Percentiles rank a stretch among this genome's conserved stretches.
These are phyloP conservation scores for Denticeps clupeoides DNA, from an alignment of 2,797 vertebrate species.

Conservation along the genomic window DNA sequence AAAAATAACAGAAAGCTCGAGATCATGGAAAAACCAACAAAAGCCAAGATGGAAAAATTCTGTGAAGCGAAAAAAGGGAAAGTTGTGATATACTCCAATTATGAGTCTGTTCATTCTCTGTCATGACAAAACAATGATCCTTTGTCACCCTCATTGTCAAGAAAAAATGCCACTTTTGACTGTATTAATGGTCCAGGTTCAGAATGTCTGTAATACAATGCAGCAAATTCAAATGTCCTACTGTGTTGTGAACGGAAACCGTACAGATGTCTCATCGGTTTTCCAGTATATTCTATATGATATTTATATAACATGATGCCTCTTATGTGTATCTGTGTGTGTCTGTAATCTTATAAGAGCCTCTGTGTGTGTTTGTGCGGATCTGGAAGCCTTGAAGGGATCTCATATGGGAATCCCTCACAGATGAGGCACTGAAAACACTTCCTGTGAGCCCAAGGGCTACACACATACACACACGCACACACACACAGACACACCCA, in stretches of 20 bases:
- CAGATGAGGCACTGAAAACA: constrained; percentile 69
- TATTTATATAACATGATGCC: too few relatives aligned
- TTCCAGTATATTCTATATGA: too few relatives aligned
- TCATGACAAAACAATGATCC: constrained; percentile 12
- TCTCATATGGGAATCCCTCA: constrained; percentile 79
- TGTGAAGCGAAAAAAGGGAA: constrained; percentile 15
- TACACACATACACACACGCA: background rate
- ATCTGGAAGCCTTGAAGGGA: constrained; percentile 58
- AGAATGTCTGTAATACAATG: too few relatives aligned
- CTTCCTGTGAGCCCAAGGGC: too few relatives aligned
- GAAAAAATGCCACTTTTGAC: too few relatives aligned
- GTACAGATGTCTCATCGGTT: too few relatives aligned
- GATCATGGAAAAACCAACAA: constrained; percentile 15
- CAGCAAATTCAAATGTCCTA: too few relatives aligned
- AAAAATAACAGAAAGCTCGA: constrained; percentile 28
- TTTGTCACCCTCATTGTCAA: too few relatives aligned
- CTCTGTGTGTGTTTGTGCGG: constrained; percentile 38
- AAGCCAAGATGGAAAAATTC: constrained; percentile 34
- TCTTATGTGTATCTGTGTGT: constrained; percentile 9
- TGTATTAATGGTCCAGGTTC: too few relatives aligned
- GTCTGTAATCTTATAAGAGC: constrained; percentile 29
- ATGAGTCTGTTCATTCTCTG: constrained; percentile 28
- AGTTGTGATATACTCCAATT: constrained; percentile 19
- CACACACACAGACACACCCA: background rate
- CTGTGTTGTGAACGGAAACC: too few relatives aligned